Evolutionary conservation across 2,113 vertebrate species (phyloP).

Genomic region (Brachionichthys hirsutus): DNA sequence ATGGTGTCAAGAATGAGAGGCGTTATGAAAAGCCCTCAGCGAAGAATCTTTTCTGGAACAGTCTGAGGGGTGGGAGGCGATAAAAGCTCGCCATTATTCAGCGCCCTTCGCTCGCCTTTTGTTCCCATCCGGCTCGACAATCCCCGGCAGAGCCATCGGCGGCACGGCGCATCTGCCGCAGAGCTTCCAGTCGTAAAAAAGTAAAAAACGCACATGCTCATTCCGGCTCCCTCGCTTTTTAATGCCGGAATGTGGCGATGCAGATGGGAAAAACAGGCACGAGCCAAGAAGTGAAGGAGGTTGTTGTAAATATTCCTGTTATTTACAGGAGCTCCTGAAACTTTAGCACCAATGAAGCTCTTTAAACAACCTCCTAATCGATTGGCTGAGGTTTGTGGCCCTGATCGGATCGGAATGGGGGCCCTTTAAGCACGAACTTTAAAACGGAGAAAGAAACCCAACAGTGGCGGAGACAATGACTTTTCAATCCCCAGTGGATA

Average conservation of each 20-base stretch:
- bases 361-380: neutral
- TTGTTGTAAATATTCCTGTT: too few species aligned
- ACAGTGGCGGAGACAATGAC: neutral
- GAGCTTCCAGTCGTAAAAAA: slow-evolving; percentile 41
- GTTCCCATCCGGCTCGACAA: slow-evolving; percentile 10
- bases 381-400: too few species aligned
- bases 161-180: slow-evolving; percentile 48
- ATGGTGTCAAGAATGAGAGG: slow-evolving; percentile 6
- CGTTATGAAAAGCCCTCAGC: slow-evolving; percentile 30
- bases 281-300: too few species aligned
- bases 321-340: too few species aligned
- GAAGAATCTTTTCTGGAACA: slow-evolving; percentile 39
- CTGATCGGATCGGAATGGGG: too few species aligned
- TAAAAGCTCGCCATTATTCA: slow-evolving; percentile 42
- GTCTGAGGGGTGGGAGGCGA: slow-evolving; percentile 31
- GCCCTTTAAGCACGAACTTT: too few species aligned
- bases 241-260: slow-evolving; percentile 55
- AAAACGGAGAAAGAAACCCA: neutral
- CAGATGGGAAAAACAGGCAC: too few species aligned
- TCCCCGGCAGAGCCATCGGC: slow-evolving; percentile 40
- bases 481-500: neutral
- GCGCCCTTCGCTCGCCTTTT: slow-evolving; percentile 18
- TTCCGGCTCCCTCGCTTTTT: slow-evolving; percentile 44
- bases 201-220: slow-evolving; percentile 47
- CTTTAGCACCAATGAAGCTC: neutral